Evolutionary conservation across 1,140 invertebrate species (phyloP), one percentile per base, ranked within the genome.

Genomic region (Nymphalis io): DNA sequence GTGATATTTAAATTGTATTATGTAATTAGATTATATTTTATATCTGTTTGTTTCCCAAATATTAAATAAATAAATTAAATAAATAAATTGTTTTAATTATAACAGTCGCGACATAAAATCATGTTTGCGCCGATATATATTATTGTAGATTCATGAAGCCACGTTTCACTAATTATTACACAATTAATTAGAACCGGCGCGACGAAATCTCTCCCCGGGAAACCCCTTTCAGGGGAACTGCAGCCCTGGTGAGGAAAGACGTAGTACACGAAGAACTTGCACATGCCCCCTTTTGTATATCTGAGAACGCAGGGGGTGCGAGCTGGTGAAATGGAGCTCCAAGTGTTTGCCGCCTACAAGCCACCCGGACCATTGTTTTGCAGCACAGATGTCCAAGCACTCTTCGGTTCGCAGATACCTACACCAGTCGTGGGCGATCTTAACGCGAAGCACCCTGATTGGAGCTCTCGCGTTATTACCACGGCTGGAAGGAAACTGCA

Each of bases 191-290:
- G 44, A 16, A 46, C n/a, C 44, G 44, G n/a, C 44, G 44, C 44
- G 44, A 46, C 44, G 44, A 46, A 46, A n/a, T 46, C n/a, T 46
- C 44, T 46, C 44, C 44, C 44, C 44, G 44, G 44, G 44, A n/a
- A 11, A 3, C 3, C 44, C 44, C 44, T 3, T 46, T 16, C 8
- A 11, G 44, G 44, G 44, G 44, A 1, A 46, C n/a, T n/a, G n/a
- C n/a, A n/a, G n/a, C n/a, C n/a, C n/a, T n/a, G n/a, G n/a, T n/a
- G n/a, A n/a, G 15, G 42, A 5, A 4, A n/a, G 13, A 18, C 44
- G 15, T 18, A 6, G 6, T 44, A 15, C 40, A 44, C 40, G 40
- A 44, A 44, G 40, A 44, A 4, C 38, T 39, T 4, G 38, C 38
- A 39, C 38, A n/a, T n/a, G n/a, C n/a, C n/a, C n/a, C n/a, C n/a